Evolutionary conservation across 1,140 invertebrate species (phyloP).

Genomic region (Euura saliciscinereae): DNA sequence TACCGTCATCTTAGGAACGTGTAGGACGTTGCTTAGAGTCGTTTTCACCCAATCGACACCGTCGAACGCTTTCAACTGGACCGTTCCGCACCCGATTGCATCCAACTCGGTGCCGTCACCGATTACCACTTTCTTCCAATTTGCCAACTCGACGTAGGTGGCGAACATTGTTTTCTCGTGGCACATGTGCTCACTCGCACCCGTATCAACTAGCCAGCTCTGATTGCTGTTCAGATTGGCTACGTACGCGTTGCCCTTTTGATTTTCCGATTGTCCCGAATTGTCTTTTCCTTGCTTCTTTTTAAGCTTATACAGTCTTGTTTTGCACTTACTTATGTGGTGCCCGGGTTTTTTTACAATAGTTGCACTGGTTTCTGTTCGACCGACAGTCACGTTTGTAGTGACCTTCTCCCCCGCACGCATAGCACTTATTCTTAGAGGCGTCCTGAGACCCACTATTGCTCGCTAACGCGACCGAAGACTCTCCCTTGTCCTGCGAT

Average conservation of each 20-base stretch:
- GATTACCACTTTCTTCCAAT: slow-evolving; percentile 18
- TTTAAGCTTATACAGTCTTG: no score
- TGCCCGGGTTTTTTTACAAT: no score
- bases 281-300: no score
- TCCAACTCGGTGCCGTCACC: slow-evolving; percentile 28
- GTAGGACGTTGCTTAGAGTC: slow-evolving; percentile 18
- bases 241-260: no score
- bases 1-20: slow-evolving; percentile 15
- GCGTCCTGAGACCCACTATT: not conserved
- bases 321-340: no score
- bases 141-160: slow-evolving; percentile 16
- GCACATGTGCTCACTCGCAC: slow-evolving; percentile 31
- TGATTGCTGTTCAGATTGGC: no score
- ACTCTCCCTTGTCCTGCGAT: no score
- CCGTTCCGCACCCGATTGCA: slow-evolving; percentile 24
- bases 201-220: slow-evolving; percentile 28
- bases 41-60: slow-evolving; percentile 20
- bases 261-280: no score
- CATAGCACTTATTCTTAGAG: slow-evolving; percentile 14
- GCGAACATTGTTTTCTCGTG: slow-evolving; percentile 17
- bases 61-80: slow-evolving; percentile 26
- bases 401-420: slow-evolving; percentile 11
- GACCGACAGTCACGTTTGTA: not conserved
- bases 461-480: no score
- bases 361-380: no score